Percentiles rank a stretch among this genome's conserved stretches.
These are phyloP conservation scores for Acanthosepion esculentum DNA, from an alignment of 2,888 invertebrate genomes.

Conservation along the genomic window DNA sequence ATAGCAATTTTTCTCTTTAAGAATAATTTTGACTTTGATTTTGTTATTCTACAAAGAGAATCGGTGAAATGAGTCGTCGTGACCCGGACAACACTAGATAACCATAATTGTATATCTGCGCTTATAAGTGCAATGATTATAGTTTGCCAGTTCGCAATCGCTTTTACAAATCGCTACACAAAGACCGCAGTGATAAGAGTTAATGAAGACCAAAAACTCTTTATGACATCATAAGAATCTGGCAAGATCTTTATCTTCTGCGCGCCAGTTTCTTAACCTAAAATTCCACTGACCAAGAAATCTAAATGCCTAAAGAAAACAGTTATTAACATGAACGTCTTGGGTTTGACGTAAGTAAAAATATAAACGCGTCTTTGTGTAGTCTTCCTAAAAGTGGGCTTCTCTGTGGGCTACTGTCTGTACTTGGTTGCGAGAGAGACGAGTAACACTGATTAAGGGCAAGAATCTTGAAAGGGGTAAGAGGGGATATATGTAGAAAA, in stretches of 20 bases:
- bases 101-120: no score
- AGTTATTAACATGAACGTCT: not conserved
- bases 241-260: not conserved
- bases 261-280: not conserved
- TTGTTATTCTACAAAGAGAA: no score
- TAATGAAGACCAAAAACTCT: not conserved
- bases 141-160: no score
- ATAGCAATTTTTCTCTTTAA: no score
- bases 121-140: no score
- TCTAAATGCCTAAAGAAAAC: not conserved
- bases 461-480: not conserved
- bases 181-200: not conserved
- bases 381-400: not conserved
- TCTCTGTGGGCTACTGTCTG: not conserved
- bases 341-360: not conserved
- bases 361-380: not conserved
- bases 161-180: no score
- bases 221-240: not conserved
- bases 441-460: not conserved
- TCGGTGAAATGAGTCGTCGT: no score
- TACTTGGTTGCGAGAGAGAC: not conserved
- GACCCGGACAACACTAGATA: no score
- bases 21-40: no score
- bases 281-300: not conserved
- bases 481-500: no score